Conservation (phyloP, 2,888 invertebrate genomes). For the Leucophenga maculata region DNA sequence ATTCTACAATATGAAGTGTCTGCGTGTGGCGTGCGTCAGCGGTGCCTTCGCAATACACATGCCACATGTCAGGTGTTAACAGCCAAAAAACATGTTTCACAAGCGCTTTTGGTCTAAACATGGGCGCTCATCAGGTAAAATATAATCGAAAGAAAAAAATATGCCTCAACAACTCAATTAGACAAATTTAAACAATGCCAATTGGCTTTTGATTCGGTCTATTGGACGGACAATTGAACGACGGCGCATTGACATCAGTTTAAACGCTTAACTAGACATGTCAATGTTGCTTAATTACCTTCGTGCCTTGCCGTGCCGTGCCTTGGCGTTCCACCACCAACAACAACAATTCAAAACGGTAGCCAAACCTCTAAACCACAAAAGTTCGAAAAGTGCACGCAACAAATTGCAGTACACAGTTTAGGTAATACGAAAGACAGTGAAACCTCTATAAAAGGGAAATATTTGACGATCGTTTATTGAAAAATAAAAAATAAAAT, state of each 20-base stretch:
- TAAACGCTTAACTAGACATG: constrained; percentile 59
- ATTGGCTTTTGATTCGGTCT: neutral
- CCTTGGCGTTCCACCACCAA: constrained; percentile 37
- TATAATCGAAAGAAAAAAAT: neutral
- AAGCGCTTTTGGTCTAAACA: neutral
- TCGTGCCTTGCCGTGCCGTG: constrained; percentile 2
- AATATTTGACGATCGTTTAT: no score
- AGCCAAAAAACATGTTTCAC: neutral
- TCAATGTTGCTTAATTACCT: constrained; percentile 63
- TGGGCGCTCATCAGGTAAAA: neutral
- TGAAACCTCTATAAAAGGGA: no score
- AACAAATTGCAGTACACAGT: constrained; percentile 21
- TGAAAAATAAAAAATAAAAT: no score
- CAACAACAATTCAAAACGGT: constrained; percentile 40
- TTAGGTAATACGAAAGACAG: neutral
- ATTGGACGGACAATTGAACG: constrained; percentile 41
- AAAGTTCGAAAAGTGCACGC: constrained; percentile 55
- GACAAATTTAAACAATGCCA: neutral
- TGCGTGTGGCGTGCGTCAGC: no score
- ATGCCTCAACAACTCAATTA: constrained; percentile 8
- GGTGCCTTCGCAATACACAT: no score
- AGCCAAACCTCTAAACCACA: constrained; percentile 40
- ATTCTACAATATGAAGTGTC: neutral
- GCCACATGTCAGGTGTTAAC: constrained; percentile 15
- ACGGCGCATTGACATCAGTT: constrained; percentile 62